phyloP scores from a whole-genome alignment of 2,797 vertebrate genomes.

The Adelosebastes latens region DNA sequence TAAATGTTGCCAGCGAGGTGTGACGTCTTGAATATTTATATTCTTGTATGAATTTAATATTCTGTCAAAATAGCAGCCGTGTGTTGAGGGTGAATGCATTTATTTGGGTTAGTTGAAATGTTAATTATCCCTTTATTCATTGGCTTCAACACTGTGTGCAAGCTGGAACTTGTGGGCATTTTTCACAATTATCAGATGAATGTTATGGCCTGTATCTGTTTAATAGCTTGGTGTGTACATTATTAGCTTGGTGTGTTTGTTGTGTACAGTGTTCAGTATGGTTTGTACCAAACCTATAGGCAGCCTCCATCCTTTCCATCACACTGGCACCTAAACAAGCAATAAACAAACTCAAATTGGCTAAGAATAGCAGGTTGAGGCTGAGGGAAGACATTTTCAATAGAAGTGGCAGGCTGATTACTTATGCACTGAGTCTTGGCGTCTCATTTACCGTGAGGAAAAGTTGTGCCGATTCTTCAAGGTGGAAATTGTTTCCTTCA shows the following conservation, averaged over 20 bases:
- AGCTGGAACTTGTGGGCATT: background rate
- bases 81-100: background rate
- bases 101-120: background rate
- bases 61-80: background rate
- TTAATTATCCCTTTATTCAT: background rate
- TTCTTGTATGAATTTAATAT: background rate
- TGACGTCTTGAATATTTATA: background rate
- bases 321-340: background rate
- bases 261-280: background rate
- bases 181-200: background rate
- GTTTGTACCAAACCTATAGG: background rate
- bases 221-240: background rate
- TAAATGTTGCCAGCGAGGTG: background rate
- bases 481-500: conserved; percentile 13
- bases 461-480: background rate
- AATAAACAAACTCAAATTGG: background rate
- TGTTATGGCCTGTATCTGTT: background rate
- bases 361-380: background rate
- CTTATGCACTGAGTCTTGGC: background rate
- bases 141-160: background rate
- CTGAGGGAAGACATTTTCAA: background rate
- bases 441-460: background rate
- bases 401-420: background rate
- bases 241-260: background rate
- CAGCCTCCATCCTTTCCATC: background rate